Base-by-base conservation (phyloP, 2,888 invertebrate species). In the Furcula furcula region DNA sequence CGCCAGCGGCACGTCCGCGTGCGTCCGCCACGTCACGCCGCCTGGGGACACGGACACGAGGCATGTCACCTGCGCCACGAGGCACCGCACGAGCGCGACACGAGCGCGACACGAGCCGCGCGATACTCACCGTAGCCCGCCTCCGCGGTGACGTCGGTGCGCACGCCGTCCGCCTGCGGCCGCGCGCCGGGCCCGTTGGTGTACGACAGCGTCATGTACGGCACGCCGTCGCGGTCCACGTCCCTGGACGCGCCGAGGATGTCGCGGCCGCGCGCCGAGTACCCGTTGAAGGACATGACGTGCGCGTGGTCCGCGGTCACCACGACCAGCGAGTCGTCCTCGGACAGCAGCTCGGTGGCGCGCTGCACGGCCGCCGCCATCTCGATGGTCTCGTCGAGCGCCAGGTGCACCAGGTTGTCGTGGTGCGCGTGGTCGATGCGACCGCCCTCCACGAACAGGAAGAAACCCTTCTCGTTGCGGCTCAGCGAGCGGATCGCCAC, bases 281-380 rank as follows among this genome's bases (percentile, higher is more conserved):
- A 95, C 0, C 95, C 95, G 31, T 89, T 90, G 46, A 92, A 79
- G 14, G 90, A 84, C 90, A 95, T 91, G 0, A 92, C 91, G 70
- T 95, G 95, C 0, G 94, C 91, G 68, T 95, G 95, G 77, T 95
- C 95, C 0, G 94, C 88, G 0, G 94, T 94, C 15, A 94, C 95
- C 11, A 96, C 91, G 7, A 96, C 89, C 22, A 97, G 79, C 0
- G 96, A 95, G 42, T 97, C 95, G 0, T 91, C 81, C 15, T 81
- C 80, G 23, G 76, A 31, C 10, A 81, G 60, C 38, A 81, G 70
- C 30, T 44, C 59, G 12, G 84, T 55, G 2, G 95, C 80, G 30
- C 72, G 71, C 21, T 39, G 46, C 22, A 93, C 86, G 16, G 95
- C 92, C 9, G 82, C 76, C 44, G 91, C 90, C 55, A 94, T 80